A percentile compares a stretch with the other conserved stretches of the same genome.
Evolutionary conservation across 2,888 invertebrate genomes (phyloP).

Genomic region (Cephus rjabovi): DNA sequence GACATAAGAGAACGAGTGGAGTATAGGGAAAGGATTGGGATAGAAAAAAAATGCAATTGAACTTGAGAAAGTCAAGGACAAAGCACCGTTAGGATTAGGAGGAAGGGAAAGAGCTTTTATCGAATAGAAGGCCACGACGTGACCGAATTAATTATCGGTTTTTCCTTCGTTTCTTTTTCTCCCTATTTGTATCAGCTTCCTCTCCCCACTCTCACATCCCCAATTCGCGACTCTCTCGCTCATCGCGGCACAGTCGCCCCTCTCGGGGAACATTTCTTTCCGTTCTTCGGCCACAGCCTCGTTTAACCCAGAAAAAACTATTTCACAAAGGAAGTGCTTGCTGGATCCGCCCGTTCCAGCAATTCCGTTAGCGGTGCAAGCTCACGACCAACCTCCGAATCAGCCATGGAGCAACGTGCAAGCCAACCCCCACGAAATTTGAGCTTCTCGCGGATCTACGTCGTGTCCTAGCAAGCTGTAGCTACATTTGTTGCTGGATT

Average conservation of each 20-base stretch:
- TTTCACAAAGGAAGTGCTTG: slow-evolving; percentile 22
- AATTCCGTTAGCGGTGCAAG: background rate
- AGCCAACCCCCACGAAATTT: background rate
- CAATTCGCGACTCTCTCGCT: slow-evolving; percentile 9
- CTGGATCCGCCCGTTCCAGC: background rate
- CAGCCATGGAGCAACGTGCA: background rate
- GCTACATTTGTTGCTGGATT: background rate
- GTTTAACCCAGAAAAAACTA: slow-evolving; percentile 35
- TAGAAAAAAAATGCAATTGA: background rate
- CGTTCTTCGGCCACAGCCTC: slow-evolving; percentile 10
- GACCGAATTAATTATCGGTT: slow-evolving; percentile 46
- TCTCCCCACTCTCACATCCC: slow-evolving; percentile 17
- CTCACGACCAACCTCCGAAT: background rate
- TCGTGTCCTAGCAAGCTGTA: background rate
- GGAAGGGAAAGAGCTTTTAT: background rate
- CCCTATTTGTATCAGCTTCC: slow-evolving; percentile 12
- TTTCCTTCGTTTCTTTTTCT: slow-evolving; percentile 23
- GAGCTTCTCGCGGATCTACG: background rate
- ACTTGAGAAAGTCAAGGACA: background rate
- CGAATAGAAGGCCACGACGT: slow-evolving; percentile 23
- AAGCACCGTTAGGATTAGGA: background rate
- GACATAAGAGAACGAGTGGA: background rate
- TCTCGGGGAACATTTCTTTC: background rate
- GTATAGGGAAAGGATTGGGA: slow-evolving; percentile 13
- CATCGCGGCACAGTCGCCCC: slow-evolving; percentile 3